Percentiles rank a stretch among this genome's conserved stretches.
phyloP scores from a whole-genome alignment of 2,113 vertebrate genomes.

The Salvator merianae region DNA sequence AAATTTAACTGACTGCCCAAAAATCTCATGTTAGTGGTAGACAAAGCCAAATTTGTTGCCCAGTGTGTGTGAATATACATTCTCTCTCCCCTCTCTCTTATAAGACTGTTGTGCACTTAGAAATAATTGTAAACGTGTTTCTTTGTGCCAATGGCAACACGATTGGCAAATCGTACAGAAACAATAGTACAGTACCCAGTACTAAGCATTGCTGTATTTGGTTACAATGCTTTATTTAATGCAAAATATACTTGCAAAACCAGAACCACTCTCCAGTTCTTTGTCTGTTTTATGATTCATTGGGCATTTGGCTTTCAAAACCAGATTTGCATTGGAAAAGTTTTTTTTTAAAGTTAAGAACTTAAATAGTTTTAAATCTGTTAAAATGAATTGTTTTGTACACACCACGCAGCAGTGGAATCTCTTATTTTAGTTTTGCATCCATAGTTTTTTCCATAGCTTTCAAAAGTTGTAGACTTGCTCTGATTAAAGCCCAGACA shows the following conservation, averaged over 20 bases:
- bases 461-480: constrained; percentile 48
- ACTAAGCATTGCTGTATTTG: constrained; percentile 28
- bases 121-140: background rate
- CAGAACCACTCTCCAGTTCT: constrained; percentile 60
- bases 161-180: constrained; percentile 8
- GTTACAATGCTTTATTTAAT: constrained; percentile 63
- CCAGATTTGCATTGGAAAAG: constrained; percentile 52
- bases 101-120: background rate
- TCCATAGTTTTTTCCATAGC: constrained; percentile 59
- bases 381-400: constrained; percentile 60
- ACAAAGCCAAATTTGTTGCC: too few relatives aligned
- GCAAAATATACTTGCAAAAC: constrained; percentile 63
- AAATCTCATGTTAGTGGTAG: too few relatives aligned
- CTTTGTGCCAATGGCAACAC: constrained; percentile 3
- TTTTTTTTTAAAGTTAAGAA: constrained; percentile 40
- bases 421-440: constrained; percentile 73
- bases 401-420: constrained; percentile 68
- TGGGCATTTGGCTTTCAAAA: constrained; percentile 49
- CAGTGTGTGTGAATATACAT: too few relatives aligned
- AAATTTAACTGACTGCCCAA: too few relatives aligned
- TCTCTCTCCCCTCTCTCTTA: too few relatives aligned
- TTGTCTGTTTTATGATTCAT: constrained; percentile 47
- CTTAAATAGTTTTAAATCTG: constrained; percentile 75
- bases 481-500: constrained; percentile 29
- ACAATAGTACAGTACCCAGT: constrained; percentile 29